Evolutionary conservation across 2,888 invertebrate genomes (phyloP), one percentile per base, ranked within the genome.

Genomic region (Allolobophora icterica): DNA sequence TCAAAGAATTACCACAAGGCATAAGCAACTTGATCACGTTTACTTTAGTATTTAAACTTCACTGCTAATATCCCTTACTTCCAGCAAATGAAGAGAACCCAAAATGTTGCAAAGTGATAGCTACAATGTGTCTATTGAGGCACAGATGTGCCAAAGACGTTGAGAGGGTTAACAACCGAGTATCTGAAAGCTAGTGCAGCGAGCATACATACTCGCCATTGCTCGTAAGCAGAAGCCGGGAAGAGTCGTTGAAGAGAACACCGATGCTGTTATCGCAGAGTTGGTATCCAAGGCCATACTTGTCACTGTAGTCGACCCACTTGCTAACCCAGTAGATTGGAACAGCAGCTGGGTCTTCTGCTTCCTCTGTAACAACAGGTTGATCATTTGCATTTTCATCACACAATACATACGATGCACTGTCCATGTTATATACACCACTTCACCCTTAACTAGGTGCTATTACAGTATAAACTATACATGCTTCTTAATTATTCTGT

Each of bases 261-360:
- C 99, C 99, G 92, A 99, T 98, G 94, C 98, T 98, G 96, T 99
- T 99, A 96, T 99, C 99, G 95, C 98, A 98, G 83, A 99, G 96
- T 95, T 99, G 99, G 96, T 99, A 99, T 0, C 99, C 99, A 95
- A 99, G 98, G 34, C 99, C 99, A 95, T 99, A 99, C 96, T 99
- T 99, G 96, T 99, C 99, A 52, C 99, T 99, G 96, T 99, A 99
- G 96, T 99, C 99, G 24, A 99, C 99, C 99, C 99, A 99, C 96
- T 99, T 99, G 94, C 98, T 97, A 92, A 99, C 97, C 99, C 99
- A 99, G 93, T 99, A 97, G 91, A 99, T 97, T 0, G 99, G 99
- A 94, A 98, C 97, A 0, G 98, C 97, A 15, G 98, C 98, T 5
- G 99, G 99, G 96, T 99, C 99, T 92, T 98, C 97, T 95, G 98